Base-by-base conservation (phyloP, 2,888 invertebrate genomes). In the Netelia melanura region DNA sequence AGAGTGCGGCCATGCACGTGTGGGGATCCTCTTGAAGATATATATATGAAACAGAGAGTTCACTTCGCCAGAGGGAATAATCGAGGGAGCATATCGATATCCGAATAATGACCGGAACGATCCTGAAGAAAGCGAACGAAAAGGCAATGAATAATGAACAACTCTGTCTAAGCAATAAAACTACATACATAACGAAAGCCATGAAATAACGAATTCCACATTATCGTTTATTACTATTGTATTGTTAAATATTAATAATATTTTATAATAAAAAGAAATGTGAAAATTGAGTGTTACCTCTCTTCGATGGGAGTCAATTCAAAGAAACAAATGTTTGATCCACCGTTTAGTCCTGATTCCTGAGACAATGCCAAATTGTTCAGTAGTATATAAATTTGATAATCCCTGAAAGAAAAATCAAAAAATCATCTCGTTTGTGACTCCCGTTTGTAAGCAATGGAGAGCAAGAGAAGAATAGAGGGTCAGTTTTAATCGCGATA, bases 401-500 rank as follows among this genome's bases (percentile, higher is more conserved):
- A 38, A 38, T 38, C 5, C 6, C 6, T 38, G 6, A 38, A 38
- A 38, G 38, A 38, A 38, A 38, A 38, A 38, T 38, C 0, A 6
- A 38, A 38, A 38, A 38, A 38, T 38, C 38, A 6, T 48, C 48
- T 48, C 48, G 48, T 48, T 14, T 48, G 14, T 48, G 48, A 48
- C 11, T 48, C 10, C 10, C 48, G 48, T 48, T 48, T 48, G 48
- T 10, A 14, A 10, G 48, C 48, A 48, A 48, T 48, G 48, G 21
- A 58, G 58, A 58, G 23, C 17, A n/a, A 48, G 48, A 48, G 58
- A 17, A 58, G 21, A 58, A 21, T 3, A 23, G 58, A 21, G 58
- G 58, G 58, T 58, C 58, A 58, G 21, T 58, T 58, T 58, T 56
- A 43, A 71, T 71, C 71, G 43, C 71, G 71, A 67, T 77, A 58